Percentiles rank a stretch among this genome's conserved stretches.
Conservation (phyloP, 2,113 vertebrate genomes). For the Ovibos moschatus region DNA sequence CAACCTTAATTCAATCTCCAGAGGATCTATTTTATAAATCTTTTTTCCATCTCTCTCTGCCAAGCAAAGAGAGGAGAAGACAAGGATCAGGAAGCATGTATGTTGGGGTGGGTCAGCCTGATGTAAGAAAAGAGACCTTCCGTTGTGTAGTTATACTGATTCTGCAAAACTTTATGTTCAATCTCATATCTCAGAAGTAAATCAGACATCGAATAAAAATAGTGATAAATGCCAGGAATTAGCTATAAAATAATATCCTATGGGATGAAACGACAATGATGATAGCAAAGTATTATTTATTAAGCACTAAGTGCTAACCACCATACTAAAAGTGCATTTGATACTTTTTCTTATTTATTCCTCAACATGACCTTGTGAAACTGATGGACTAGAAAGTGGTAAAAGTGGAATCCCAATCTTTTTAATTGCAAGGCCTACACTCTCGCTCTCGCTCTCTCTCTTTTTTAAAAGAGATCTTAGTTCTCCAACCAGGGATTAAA, state of each 20-base stretch:
- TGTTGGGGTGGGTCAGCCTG: background rate
- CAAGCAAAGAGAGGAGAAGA: background rate
- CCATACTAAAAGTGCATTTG: background rate
- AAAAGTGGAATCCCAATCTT: background rate
- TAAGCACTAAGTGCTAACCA: background rate
- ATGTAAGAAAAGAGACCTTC: background rate
- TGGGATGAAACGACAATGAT: background rate
- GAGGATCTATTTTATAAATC: background rate
- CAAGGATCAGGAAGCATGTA: background rate
- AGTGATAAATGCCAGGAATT: background rate
- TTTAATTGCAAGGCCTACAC: background rate
- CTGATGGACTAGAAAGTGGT: background rate
- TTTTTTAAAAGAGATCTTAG: background rate
- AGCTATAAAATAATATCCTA: background rate
- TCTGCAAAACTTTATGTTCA: constrained; percentile 7
- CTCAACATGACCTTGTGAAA: background rate
- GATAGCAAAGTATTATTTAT: background rate
- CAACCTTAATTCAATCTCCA: background rate
- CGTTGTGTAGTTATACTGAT: background rate
- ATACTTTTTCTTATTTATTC: background rate
- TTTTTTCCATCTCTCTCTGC: background rate
- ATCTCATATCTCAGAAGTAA: background rate
- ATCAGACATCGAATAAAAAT: background rate
- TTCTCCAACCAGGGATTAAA: background rate
- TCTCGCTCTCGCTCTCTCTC: background rate